Evolutionary conservation across 2,888 invertebrate species (phyloP).

Genomic region (Caenorhabditis sp.): DNA sequence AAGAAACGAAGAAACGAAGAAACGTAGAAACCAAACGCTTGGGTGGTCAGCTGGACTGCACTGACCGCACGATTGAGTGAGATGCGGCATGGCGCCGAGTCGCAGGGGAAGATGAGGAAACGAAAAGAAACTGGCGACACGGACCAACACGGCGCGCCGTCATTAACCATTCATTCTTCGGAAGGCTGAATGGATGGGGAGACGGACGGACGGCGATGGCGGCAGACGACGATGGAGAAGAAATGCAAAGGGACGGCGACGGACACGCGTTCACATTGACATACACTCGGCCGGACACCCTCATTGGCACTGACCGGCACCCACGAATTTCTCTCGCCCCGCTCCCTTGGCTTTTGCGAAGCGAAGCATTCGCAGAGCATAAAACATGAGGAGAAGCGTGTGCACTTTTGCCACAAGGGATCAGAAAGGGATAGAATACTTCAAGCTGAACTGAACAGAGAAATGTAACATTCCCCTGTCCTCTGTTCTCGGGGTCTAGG

Average conservation of each 20-base stretch:
- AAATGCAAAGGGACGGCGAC: neutral
- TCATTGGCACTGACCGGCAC: constrained; percentile 25
- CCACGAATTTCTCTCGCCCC: neutral
- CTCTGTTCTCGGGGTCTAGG: too few relatives aligned
- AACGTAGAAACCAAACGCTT: too few relatives aligned
- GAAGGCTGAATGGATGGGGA: constrained; percentile 10
- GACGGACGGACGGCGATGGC: too few relatives aligned
- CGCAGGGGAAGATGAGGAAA: too few relatives aligned
- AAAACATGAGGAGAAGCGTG: neutral
- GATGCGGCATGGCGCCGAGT: neutral
- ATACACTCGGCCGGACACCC: neutral
- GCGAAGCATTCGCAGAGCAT: too few relatives aligned
- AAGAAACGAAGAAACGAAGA: too few relatives aligned
- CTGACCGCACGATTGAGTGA: too few relatives aligned
- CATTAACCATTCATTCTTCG: constrained; percentile 31
- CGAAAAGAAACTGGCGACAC: constrained; percentile 11
- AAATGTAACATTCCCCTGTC: too few relatives aligned
- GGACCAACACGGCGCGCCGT: constrained; percentile 32
- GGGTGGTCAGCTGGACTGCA: constrained; percentile 32
- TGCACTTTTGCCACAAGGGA: too few relatives aligned
- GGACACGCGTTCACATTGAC: constrained; percentile 19
- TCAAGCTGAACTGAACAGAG: too few relatives aligned
- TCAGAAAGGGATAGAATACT: too few relatives aligned
- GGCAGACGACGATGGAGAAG: constrained; percentile 11
- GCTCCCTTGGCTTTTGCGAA: too few relatives aligned